These are phyloP conservation scores for Caenorhabditis virilis DNA, from an alignment of 2,888 invertebrate species.

Conservation along the genomic window DNA sequence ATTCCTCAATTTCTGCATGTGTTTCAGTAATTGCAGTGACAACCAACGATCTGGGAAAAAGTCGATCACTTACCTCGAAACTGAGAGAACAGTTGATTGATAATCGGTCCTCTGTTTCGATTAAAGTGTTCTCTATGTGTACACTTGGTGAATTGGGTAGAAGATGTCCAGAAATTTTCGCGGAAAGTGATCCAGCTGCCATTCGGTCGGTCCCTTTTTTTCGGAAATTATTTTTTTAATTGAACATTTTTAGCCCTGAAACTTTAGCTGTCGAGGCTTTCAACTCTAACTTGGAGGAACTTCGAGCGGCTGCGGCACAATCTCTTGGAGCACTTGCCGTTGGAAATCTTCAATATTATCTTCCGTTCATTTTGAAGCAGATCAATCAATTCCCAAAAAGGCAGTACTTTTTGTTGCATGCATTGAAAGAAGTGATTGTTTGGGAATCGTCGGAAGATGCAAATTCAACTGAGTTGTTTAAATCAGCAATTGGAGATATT, in stretches of 20 bases:
- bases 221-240: background rate
- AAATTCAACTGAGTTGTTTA: conserved; percentile 27
- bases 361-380: conserved; percentile 85
- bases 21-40: conserved; percentile 81
- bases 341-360: conserved; percentile 88
- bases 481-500: conserved; percentile 53
- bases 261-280: conserved; percentile 80
- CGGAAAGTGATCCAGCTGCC: conserved; percentile 74
- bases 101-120: conserved; percentile 24
- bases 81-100: conserved; percentile 42
- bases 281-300: conserved; percentile 88
- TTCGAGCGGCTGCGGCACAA: conserved; percentile 93
- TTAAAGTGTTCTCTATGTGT: conserved; percentile 81
- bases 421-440: conserved; percentile 86
- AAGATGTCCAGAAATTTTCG: conserved; percentile 70
- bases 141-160: conserved; percentile 94
- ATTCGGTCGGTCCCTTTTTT: conserved; percentile 26
- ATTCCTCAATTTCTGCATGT: conserved; percentile 93
- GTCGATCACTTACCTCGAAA: conserved; percentile 35
- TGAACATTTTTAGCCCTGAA: conserved; percentile 61
- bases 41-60: conserved; percentile 69
- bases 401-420: conserved; percentile 93
- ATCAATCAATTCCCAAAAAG: conserved; percentile 91
- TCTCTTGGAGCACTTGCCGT: conserved; percentile 91
- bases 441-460: conserved; percentile 32